A percentile compares a stretch with the other conserved stretches of the same genome.
These are phyloP conservation scores for Phycodurus eques DNA, from an alignment of 2,113 vertebrate genomes.

Conservation along the genomic window DNA sequence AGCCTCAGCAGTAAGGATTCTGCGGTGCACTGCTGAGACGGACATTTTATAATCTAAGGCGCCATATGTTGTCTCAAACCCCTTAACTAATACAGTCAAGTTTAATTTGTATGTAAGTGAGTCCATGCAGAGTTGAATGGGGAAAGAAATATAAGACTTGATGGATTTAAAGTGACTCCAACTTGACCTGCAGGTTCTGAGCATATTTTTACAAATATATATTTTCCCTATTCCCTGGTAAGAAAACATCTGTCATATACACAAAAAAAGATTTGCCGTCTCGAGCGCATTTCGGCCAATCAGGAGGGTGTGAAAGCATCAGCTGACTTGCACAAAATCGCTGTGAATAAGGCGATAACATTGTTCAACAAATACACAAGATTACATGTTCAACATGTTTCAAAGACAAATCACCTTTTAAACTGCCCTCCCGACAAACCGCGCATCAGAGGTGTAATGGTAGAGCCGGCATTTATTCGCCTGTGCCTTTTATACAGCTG, in stretches of 20 bases:
- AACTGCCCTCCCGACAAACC: background rate
- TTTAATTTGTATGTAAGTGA: constrained; percentile 37
- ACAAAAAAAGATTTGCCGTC: background rate
- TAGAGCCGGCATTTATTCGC: too few species aligned
- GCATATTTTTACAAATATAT: background rate
- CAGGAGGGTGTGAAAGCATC: too few species aligned
- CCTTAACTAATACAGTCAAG: constrained; percentile 30
- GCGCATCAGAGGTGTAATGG: too few species aligned
- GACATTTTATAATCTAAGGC: constrained; percentile 62
- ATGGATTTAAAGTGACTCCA: background rate
- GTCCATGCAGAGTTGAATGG: constrained; percentile 12
- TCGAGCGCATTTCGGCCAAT: background rate
- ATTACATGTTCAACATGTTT: too few species aligned
- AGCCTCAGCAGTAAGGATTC: constrained; percentile 49
- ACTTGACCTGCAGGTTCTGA: background rate
- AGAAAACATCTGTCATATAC: background rate
- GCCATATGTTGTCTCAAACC: constrained; percentile 65
- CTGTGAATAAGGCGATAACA: too few species aligned
- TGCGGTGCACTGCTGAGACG: constrained; percentile 47
- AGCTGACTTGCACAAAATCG: too few species aligned
- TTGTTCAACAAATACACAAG: too few species aligned
- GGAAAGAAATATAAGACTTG: background rate
- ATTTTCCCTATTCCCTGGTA: background rate
- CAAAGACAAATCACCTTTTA: background rate
- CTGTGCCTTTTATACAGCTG: too few species aligned